phyloP scores from a whole-genome alignment of 2,797 vertebrate species.

The Cichlasoma orientale region DNA sequence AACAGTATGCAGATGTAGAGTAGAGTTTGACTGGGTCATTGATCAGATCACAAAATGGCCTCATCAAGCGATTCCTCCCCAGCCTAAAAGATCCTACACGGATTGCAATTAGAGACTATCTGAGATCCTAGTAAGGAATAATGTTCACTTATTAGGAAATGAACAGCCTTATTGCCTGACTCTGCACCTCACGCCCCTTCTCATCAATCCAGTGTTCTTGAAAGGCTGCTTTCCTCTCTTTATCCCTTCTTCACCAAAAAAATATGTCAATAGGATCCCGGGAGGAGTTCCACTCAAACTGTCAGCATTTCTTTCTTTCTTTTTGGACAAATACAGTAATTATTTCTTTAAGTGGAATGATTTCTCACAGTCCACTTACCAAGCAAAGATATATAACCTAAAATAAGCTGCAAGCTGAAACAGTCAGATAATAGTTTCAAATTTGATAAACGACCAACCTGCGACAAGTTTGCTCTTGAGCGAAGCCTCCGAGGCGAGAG shows the following conservation, averaged over 20 bases:
- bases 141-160: conserved; percentile 80
- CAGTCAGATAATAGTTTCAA: neutral
- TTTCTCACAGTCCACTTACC: conserved; percentile 9
- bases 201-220: conserved; percentile 58
- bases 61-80: conserved; percentile 83
- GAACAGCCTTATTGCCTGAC: conserved; percentile 66
- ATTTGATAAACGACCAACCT: conserved; percentile 81
- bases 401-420: neutral
- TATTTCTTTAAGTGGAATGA: conserved; percentile 35
- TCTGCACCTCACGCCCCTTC: conserved; percentile 58
- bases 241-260: conserved; percentile 43
- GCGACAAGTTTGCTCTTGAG: conserved; percentile 96
- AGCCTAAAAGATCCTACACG: conserved; percentile 75
- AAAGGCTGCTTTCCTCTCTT: conserved; percentile 57
- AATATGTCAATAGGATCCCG: conserved; percentile 48
- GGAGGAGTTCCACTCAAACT: conserved; percentile 45
- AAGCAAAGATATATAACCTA: conserved; percentile 19
- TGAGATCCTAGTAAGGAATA: conserved; percentile 79
- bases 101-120: conserved; percentile 78
- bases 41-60: conserved; percentile 82
- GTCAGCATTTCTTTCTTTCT: conserved; percentile 13
- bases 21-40: conserved; percentile 80
- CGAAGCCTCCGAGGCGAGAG: conserved; percentile 95
- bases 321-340: conserved; percentile 26
- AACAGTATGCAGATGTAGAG: conserved; percentile 66